These are phyloP conservation scores for Amazona vittata DNA, from an alignment of 2,113 vertebrate genomes.

Conservation along the genomic window DNA sequence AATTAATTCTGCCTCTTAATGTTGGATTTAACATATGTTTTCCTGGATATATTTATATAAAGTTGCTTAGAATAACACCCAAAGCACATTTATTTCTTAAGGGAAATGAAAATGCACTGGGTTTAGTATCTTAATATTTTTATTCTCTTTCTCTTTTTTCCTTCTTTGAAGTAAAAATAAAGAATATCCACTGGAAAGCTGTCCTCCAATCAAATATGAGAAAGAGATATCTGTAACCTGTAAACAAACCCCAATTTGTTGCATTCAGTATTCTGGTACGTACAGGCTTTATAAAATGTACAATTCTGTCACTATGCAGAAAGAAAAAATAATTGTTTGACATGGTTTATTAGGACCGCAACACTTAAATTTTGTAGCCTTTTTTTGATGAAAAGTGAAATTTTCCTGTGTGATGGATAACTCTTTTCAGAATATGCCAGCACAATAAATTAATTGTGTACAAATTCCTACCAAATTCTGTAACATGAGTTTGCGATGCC, in stretches of 20 bases:
- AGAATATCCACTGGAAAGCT: conserved; percentile 75
- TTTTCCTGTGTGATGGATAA: background rate
- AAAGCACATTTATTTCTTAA: background rate
- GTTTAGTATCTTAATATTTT: background rate
- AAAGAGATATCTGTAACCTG: conserved; percentile 49
- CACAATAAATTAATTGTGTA: background rate
- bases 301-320: background rate
- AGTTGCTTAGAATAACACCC: background rate
- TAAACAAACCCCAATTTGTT: conserved; percentile 68
- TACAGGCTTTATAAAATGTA: background rate
- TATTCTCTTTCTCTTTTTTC: background rate
- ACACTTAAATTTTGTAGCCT: background rate
- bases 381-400: background rate
- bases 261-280: conserved; percentile 85
- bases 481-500: background rate
- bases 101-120: background rate
- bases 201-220: conserved; percentile 63
- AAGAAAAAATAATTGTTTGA: background rate
- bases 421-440: background rate
- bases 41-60: background rate
- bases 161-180: conserved; percentile 54
- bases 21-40: background rate
- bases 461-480: background rate
- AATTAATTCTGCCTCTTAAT: background rate
- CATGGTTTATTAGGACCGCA: background rate